Percentiles rank a stretch among this genome's conserved stretches.
phyloP scores from a whole-genome alignment of 1,140 invertebrate species.

The Drosophila auraria region DNA sequence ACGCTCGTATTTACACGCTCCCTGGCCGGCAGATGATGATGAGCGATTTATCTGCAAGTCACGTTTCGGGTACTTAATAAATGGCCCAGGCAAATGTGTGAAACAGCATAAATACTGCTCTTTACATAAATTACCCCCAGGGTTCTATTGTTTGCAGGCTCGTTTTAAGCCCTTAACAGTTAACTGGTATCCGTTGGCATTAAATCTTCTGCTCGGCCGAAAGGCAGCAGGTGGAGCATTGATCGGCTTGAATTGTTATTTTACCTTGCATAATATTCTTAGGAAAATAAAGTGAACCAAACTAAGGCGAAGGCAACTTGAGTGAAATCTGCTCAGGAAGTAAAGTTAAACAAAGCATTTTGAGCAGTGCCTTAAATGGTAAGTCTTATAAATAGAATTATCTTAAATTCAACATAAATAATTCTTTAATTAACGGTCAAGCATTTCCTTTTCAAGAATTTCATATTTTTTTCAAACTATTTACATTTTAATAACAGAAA shows the following conservation, averaged over 20 bases:
- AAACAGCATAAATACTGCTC: conserved; percentile 58
- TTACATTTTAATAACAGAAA: no score
- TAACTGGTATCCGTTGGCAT: conserved; percentile 31
- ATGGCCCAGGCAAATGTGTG: conserved; percentile 59
- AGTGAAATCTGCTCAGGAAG: not conserved
- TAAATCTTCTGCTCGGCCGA: conserved; percentile 11
- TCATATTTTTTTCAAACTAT: no score
- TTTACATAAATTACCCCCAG: conserved; percentile 53
- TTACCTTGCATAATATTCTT: conserved; percentile 1
- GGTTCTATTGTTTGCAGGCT: conserved; percentile 44
- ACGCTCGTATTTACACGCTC: conserved; percentile 57
- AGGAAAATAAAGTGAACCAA: not conserved
- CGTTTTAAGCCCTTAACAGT: conserved; percentile 50
- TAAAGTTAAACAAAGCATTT: not conserved
- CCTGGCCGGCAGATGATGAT: conserved; percentile 38
- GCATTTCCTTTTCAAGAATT: not conserved
- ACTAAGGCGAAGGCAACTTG: not conserved
- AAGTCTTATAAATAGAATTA: no score
- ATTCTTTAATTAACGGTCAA: not conserved
- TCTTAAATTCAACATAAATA: not conserved
- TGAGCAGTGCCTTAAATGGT: no score
- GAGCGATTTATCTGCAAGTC: conserved; percentile 57
- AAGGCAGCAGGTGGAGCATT: conserved; percentile 35
- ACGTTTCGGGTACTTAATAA: conserved; percentile 64
- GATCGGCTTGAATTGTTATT: conserved; percentile 38